phyloP scores from a whole-genome alignment of 2,113 vertebrate genomes.

The Toxotes jaculatrix region DNA sequence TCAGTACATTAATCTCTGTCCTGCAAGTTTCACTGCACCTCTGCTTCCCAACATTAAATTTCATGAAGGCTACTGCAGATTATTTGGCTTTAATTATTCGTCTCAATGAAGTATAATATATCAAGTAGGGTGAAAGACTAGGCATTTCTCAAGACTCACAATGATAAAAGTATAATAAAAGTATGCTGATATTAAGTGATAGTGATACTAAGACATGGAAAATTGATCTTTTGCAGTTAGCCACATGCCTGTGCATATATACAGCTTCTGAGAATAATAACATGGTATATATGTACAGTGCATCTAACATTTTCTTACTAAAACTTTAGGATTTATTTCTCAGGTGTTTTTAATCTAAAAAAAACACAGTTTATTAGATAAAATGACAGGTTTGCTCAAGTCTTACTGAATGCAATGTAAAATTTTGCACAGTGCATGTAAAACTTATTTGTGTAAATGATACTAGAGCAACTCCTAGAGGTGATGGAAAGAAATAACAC shows the following conservation, averaged over 20 bases:
- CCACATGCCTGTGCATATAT: too few relatives aligned
- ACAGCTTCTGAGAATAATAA: background rate
- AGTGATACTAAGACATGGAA: background rate
- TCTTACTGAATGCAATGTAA: background rate
- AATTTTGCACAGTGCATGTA: background rate
- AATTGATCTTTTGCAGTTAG: background rate
- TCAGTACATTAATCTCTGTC: constrained; percentile 35
- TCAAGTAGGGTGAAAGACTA: background rate
- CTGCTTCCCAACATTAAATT: constrained; percentile 15
- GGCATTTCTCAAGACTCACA: background rate
- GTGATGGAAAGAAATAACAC: constrained; percentile 33
- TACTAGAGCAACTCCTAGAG: constrained; percentile 50
- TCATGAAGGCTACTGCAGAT: constrained; percentile 21
- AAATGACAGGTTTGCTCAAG: background rate
- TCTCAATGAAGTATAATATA: background rate
- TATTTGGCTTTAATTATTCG: background rate
- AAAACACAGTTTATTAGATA: background rate
- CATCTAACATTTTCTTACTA: background rate
- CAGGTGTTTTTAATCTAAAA: background rate
- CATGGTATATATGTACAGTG: background rate
- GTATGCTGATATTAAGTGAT: background rate
- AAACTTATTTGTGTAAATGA: background rate
- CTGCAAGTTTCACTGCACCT: background rate
- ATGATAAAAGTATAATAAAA: background rate
- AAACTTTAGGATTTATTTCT: background rate